A percentile compares a stretch with the other conserved stretches of the same genome.
These are phyloP conservation scores for Heteronetta atricapilla DNA, from an alignment of 2,113 vertebrate species.

Conservation along the genomic window DNA sequence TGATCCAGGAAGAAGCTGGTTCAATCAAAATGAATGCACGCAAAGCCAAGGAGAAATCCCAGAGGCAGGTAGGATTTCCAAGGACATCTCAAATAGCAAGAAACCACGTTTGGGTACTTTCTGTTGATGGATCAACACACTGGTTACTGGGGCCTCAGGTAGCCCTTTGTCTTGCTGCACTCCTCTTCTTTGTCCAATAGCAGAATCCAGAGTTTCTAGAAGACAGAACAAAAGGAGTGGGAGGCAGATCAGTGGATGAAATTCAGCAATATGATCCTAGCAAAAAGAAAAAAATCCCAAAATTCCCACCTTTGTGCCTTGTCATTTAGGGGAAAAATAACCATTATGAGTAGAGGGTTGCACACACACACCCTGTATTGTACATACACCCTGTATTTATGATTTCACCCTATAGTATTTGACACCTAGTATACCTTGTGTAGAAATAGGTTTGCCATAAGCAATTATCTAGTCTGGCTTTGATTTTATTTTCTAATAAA, in stretches of 20 bases:
- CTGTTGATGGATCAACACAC: neutral
- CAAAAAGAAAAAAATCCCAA: neutral
- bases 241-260: neutral
- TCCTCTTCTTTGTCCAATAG: neutral
- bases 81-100: neutral
- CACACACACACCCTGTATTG: neutral
- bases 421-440: neutral
- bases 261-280: neutral
- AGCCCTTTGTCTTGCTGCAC: neutral
- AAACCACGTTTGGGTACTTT: neutral
- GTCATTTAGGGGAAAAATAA: neutral
- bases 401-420: neutral
- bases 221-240: neutral
- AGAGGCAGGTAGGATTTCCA: neutral
- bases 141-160: neutral
- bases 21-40: neutral
- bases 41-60: neutral
- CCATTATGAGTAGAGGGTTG: neutral
- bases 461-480: neutral
- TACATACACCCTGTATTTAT: neutral
- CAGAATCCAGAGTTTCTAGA: neutral
- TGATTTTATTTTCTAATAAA: constrained; percentile 16
- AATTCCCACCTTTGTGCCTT: neutral
- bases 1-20: neutral
- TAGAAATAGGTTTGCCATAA: fast-evolving